A percentile compares a stretch with the other conserved stretches of the same genome.
phyloP scores from a whole-genome alignment of 2,797 vertebrate species.

The Megalops cyprinoides region DNA sequence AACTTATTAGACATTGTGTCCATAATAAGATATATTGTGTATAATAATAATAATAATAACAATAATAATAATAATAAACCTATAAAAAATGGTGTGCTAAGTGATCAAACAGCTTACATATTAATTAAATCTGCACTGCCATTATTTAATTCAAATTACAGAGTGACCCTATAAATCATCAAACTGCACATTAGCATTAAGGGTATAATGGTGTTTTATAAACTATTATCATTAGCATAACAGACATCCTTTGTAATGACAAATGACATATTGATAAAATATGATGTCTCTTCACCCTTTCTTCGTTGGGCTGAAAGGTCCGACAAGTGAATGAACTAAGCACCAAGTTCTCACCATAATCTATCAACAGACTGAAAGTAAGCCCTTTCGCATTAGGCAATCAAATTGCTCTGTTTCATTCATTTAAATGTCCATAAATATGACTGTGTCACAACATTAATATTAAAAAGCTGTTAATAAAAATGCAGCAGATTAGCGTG shows the following conservation, averaged over 20 bases:
- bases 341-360: too few species aligned
- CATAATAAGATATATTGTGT: not conserved
- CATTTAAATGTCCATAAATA: not conserved
- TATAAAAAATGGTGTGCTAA: not conserved
- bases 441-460: too few species aligned
- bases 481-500: too few species aligned
- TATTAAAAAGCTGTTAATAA: too few species aligned
- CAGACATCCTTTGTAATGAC: constrained; percentile 66
- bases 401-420: not conserved
- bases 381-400: not conserved
- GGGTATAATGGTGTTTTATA: constrained; percentile 73
- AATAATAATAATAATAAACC: not conserved
- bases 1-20: not conserved
- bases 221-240: constrained; percentile 66
- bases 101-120: constrained; percentile 48
- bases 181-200: constrained; percentile 72
- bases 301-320: constrained; percentile 15
- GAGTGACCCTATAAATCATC: constrained; percentile 67
- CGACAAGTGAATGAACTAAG: constrained; percentile 9
- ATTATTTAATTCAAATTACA: constrained; percentile 66
- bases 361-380: not conserved
- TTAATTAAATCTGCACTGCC: constrained; percentile 61
- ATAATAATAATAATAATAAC: not conserved
- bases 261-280: constrained; percentile 66
- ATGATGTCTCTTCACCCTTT: constrained; percentile 38